Evolutionary conservation across 2,113 vertebrate genomes (phyloP), one percentile per base, ranked within the genome.

Genomic region (Nicator chloris): DNA sequence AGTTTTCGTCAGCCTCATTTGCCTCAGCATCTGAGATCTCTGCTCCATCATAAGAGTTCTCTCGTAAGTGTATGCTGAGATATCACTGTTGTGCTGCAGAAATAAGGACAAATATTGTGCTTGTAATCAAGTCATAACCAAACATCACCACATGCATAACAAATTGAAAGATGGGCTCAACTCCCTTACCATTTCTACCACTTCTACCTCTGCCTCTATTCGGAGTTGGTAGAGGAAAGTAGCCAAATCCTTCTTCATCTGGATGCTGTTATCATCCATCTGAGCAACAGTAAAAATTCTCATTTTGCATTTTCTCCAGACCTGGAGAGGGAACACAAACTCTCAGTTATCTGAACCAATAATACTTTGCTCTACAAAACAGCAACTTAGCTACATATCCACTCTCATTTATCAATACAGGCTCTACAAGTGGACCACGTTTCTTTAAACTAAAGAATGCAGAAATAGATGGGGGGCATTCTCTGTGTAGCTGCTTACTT

Each of bases 21-120:
- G 99, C 79, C 98, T 98, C 94, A 99, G 96, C 99, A 99, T 99
- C 97, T 99, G 99, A 69, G 99, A 99, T 86, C 99, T 98, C 97
- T 99, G 99, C 92, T 99, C 99, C 99, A 99, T 99, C 99, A 99
- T 99, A 93, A 99, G 96, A 6, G 99, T 99, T 45, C 99, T 98
- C 97, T 99, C 99, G 0, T 99, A 99, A 12, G 99, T 99, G 91
- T 99, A 99, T 2, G 99, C 99, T 20, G 99, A 99, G 89, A 99
- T 99, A 97, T 99, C 99, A 21, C 99, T 99, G 91, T 99, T 98
- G 49, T 99, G 98, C 99, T 99, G 94, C 42, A 88, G 81, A 92
- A 80, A 89, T 10, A 82, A 75, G 49, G 45, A 87, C 84, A 87
- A 87, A 77, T 42, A 72, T 31, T 40, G 18, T 59, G 50, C 15